Evolutionary conservation across 1,140 invertebrate genomes (phyloP).

Genomic region (Anadara kagoshimensis): DNA sequence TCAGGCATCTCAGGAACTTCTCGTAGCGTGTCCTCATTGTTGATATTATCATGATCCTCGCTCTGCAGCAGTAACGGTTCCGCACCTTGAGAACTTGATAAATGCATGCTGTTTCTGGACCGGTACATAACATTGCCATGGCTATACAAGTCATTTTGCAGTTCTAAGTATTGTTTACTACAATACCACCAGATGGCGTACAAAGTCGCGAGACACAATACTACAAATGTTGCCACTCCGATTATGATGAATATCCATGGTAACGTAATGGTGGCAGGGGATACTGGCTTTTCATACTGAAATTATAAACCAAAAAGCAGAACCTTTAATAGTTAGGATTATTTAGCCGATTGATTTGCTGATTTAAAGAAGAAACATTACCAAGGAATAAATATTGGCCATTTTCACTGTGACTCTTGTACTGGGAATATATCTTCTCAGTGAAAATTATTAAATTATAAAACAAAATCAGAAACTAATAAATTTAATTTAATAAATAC

Average conservation of each 20-base stretch:
- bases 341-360: no score
- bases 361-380: no score
- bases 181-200: constrained; percentile 53
- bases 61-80: constrained; percentile 32
- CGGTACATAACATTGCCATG: constrained; percentile 57
- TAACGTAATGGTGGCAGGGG: constrained; percentile 28
- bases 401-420: no score
- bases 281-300: constrained; percentile 45
- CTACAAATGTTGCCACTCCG: constrained; percentile 37
- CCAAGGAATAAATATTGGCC: no score
- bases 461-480: no score
- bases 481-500: no score
- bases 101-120: constrained; percentile 57
- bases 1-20: constrained; percentile 46
- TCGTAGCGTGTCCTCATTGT: constrained; percentile 28
- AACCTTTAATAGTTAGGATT: no score
- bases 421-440: no score
- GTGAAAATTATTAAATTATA: no score
- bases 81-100: constrained; percentile 32
- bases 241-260: constrained; percentile 54
- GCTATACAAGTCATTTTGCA: constrained; percentile 38
- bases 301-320: no score
- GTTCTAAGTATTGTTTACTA: constrained; percentile 46
- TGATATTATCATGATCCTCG: constrained; percentile 34
- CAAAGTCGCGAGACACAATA: constrained; percentile 34